These are phyloP conservation scores for Scelioninae gen. 2 DNA, from an alignment of 2,888 invertebrate genomes.

Conservation along the genomic window DNA sequence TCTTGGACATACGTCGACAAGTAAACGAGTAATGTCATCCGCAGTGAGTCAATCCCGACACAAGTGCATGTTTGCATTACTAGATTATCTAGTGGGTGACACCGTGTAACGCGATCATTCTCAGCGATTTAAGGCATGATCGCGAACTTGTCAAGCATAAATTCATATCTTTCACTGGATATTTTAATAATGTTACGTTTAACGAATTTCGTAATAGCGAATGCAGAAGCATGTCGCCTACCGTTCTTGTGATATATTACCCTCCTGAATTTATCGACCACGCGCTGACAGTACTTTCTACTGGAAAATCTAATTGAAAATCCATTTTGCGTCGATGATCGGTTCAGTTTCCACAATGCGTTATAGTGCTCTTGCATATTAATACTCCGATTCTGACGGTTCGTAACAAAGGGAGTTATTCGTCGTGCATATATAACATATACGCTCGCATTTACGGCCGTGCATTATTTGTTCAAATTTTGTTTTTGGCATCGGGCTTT, in stretches of 20 bases:
- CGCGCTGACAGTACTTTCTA: conserved; percentile 62
- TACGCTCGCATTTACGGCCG: too few species aligned
- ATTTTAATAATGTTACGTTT: conserved; percentile 67
- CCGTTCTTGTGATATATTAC: conserved; percentile 51
- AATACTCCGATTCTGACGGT: conserved; percentile 32
- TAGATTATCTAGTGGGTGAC: conserved; percentile 38
- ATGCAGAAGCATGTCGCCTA: conserved; percentile 34
- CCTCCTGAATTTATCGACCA: conserved; percentile 65
- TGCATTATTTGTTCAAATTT: conserved; percentile 26
- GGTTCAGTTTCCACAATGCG: conserved; percentile 55
- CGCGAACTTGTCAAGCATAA: conserved; percentile 54
- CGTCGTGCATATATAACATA: conserved; percentile 9
- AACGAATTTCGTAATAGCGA: conserved; percentile 61
- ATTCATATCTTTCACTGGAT: conserved; percentile 59
- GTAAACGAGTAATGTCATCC: conserved; percentile 43
- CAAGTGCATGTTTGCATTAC: conserved; percentile 45
- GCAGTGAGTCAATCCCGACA: conserved; percentile 22
- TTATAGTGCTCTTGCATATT: conserved; percentile 46
- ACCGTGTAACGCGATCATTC: conserved; percentile 27
- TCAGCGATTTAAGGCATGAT: background rate
- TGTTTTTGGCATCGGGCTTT: too few species aligned
- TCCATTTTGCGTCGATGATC: conserved; percentile 64
- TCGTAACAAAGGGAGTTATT: conserved; percentile 19
- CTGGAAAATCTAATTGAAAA: conserved; percentile 70
- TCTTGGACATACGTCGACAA: conserved; percentile 35